Evolutionary conservation across 2,888 invertebrate genomes (phyloP), one percentile per base, ranked within the genome.

Genomic region (Dione juno): DNA sequence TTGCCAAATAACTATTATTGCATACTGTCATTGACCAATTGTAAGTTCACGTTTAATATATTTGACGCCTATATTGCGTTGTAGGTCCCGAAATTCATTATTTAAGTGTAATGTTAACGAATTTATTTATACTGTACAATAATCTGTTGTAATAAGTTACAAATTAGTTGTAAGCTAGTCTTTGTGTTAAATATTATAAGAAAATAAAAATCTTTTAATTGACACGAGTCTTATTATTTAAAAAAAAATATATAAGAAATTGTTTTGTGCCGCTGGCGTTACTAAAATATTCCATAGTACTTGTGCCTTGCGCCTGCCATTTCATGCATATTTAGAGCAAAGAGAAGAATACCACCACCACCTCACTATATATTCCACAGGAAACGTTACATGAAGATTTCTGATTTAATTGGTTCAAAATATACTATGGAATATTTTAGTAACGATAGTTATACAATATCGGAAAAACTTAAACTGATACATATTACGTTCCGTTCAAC

Each of bases 121-220:
- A 83, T 80, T 88, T 88, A 90, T 90, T 91, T 89, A 89, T 84
- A 74, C 84, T 88, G 87, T 90, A 89, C 82, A 83, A 81, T 87
- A 84, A 82, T 82, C 84, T 78, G 77, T 79, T 83, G 80, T 82
- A 75, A 75, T 88, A 91, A 90, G 89, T 88, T 90, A 93, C 92
- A 92, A 93, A 92, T 91, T 93, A 93, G 92, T 84, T 87, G 67
- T 93, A 92, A 93, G 92, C 91, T 93, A 93, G 92, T 92, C 92
- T 87, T 90, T 88, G 86, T 86, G 82, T 82, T 84, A 82, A 84
- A 80, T 80, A 82, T 82, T 83, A 82, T 84, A 84, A 79, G 77
- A 81, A 78, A 77, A 77, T 63, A 77, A 75, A 77, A 76, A 76
- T 76, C 28, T 75, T 67, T 45, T 59, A 63, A 61, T 63, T n/a